Evolutionary conservation across 2,113 vertebrate species (phyloP).

Genomic region (Neomonachus schauinslandi): DNA sequence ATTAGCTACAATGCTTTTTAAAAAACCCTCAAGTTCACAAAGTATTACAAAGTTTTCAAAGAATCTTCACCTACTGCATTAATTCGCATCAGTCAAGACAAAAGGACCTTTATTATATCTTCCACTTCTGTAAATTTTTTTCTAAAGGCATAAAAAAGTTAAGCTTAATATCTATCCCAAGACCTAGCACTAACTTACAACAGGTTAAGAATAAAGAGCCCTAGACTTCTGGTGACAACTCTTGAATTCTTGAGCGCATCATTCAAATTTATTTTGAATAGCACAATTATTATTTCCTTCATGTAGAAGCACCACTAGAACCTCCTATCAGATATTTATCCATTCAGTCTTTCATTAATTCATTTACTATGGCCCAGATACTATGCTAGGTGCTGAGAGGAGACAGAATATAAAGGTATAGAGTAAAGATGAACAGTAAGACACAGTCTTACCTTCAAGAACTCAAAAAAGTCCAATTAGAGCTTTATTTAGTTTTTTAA

Average conservation of each 20-base stretch:
- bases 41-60: not conserved
- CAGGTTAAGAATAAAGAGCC: not conserved
- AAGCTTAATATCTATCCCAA: not conserved
- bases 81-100: not conserved
- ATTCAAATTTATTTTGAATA: conserved; percentile 35
- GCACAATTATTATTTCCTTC: not conserved
- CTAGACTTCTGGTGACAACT: not conserved
- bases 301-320: not conserved
- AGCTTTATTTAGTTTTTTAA: not conserved
- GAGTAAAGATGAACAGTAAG: not conserved
- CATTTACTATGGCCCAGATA: not conserved
- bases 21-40: not conserved
- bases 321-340: not conserved
- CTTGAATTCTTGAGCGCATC: not conserved
- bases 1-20: not conserved
- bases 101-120: not conserved
- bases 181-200: not conserved
- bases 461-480: not conserved
- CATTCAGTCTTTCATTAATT: not conserved
- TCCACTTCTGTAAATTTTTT: not conserved
- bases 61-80: not conserved
- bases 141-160: not conserved
- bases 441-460: not conserved
- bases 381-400: not conserved
- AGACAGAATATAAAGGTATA: not conserved